phyloP scores from a whole-genome alignment of 1,140 invertebrate species.

The Drosophila elegans region DNA sequence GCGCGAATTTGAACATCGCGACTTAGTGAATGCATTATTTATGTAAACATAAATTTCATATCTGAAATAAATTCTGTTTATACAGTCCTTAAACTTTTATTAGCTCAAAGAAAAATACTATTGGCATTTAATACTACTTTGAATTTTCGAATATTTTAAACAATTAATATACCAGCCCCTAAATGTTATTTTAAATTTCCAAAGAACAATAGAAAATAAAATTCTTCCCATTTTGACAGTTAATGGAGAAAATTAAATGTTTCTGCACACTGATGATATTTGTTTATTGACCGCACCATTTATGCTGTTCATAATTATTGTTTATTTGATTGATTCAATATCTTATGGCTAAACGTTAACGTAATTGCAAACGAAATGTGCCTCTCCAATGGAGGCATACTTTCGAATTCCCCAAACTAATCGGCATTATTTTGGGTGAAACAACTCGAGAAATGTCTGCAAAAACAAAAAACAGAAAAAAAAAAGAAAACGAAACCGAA shows the following conservation, averaged over 20 bases:
- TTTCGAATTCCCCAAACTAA: constrained; percentile 29
- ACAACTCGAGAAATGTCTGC: constrained; percentile 8
- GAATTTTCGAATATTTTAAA: no score
- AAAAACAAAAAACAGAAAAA: background rate
- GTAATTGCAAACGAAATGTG: constrained; percentile 39
- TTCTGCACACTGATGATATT: constrained; percentile 9
- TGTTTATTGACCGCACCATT: constrained; percentile 20
- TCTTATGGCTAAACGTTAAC: constrained; percentile 36
- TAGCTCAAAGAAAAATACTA: no score
- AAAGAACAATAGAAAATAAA: no score
- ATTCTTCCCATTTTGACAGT: no score
- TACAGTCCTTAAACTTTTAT: no score
- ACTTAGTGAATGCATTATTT: background rate
- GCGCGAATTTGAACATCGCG: background rate
- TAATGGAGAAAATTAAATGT: background rate
- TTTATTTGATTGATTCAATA: constrained; percentile 51
- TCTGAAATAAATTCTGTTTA: no score
- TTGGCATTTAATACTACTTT: no score
- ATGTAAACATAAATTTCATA: no score
- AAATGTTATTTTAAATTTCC: no score
- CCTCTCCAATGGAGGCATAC: constrained; percentile 12
- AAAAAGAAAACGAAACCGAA: constrained; percentile 5
- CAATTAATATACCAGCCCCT: no score
- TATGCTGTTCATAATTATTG: constrained; percentile 17
- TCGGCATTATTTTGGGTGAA: constrained; percentile 1